Base-by-base conservation (phyloP, 1,140 invertebrate genomes). In the Sitodiplosis mosellana region DNA sequence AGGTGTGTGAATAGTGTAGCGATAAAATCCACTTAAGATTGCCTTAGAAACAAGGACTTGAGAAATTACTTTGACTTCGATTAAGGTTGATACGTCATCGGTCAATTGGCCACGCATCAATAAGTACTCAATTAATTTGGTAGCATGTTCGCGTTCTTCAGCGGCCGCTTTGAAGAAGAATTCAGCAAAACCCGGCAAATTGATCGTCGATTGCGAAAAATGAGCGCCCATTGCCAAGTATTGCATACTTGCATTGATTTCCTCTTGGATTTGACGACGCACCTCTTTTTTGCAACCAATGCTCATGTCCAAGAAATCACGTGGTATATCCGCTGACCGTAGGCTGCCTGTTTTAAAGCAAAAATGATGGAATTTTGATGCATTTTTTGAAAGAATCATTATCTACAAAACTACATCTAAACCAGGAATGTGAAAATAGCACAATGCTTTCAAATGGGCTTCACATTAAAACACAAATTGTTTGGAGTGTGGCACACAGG, bases 121-220 rank as follows among this genome's bases (percentile, higher is more conserved):
- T 49, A 94, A 64, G 65, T 95, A 95, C 48, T 88, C 79, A 41
- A 95, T 84, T 27, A 96, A 69, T 61, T 88, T 88, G 54, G 87
- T 79, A 1, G 87, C 90, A 63, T 95, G 92, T 50, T 87, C 73
- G 21, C 87, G 74, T 65, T 96, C 91, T 65, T 95, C 90, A 22
- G 70, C 75, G 1, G 88, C 87, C 37, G 80, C 75, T 36, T 87
- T 75, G 57, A 88, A 79, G 70, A 94, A 92, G 52, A 88, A 70
- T 56, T 94, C 87, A 7, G 85, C 77, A 58, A 95, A 88, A 15
- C 90, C 91, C 15, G 84, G 87, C 42, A 87, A 73, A 58, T 89
- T 89, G 8, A 79, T 67, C 44, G 66, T 68, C 59, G 89, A 83
- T 52, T 73, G 72, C 18, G 80, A 78, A 67, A 93, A 94, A 63